Conservation (phyloP, 2,113 vertebrate genomes). For the Petrocephalus microphthalmus region DNA sequence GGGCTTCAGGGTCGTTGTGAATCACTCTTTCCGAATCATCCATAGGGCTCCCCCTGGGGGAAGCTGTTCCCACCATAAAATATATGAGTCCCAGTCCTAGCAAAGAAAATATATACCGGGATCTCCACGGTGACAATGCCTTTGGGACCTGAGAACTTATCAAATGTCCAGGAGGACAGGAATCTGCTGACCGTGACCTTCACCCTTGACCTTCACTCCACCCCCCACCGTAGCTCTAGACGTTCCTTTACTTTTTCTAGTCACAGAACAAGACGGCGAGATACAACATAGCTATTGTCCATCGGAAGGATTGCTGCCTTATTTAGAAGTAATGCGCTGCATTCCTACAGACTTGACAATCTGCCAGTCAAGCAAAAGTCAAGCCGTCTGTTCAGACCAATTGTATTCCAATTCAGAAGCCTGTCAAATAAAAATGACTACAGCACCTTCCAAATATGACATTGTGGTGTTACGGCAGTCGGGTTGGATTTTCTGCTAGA, state of each 20-base stretch:
- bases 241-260: neutral
- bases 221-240: neutral
- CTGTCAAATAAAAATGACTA: neutral
- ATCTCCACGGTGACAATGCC: constrained; percentile 13
- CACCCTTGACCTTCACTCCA: neutral
- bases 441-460: neutral
- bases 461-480: neutral
- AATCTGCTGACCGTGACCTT: neutral
- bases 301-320: neutral
- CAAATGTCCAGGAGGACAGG: neutral
- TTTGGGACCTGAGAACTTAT: constrained; percentile 31
- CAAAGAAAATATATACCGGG: constrained; percentile 23
- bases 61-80: constrained; percentile 13
- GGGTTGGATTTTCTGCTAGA: neutral
- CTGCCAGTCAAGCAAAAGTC: constrained; percentile 9
- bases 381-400: neutral
- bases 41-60: neutral
- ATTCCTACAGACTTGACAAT: neutral
- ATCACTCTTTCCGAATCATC: neutral
- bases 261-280: neutral
- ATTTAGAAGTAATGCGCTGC: constrained; percentile 1
- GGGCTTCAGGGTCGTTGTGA: neutral
- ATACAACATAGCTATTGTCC: neutral
- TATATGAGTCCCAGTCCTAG: neutral
- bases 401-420: neutral